Conservation (phyloP, 1,140 invertebrate genomes). For the Pemphigus obesinymphae region DNA sequence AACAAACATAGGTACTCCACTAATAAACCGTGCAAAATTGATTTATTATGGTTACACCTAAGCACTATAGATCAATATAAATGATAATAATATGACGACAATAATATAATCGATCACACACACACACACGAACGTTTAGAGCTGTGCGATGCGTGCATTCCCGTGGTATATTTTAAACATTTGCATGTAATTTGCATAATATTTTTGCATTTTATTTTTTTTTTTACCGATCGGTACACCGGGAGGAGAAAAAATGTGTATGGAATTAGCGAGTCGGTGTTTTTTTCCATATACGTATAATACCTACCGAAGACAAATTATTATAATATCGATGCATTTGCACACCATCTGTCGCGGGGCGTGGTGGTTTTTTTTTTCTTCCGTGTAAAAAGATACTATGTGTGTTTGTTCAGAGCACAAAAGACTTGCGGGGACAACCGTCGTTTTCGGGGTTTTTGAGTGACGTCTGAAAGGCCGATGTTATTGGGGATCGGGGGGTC, state of each 20-base stretch:
- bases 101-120: constrained; percentile 36
- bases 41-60: constrained; percentile 37
- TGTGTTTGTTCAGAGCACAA: constrained; percentile 27
- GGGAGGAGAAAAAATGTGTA: neutral
- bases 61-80: constrained; percentile 23
- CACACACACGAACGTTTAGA: neutral
- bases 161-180: constrained; percentile 2
- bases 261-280: constrained; percentile 34
- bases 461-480: constrained; percentile 30
- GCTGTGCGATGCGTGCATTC: neutral
- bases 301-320: constrained; percentile 39
- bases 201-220: neutral
- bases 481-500: neutral
- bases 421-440: constrained; percentile 22
- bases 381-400: constrained; percentile 17
- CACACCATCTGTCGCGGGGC: constrained; percentile 28
- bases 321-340: constrained; percentile 36
- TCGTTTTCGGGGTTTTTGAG: constrained; percentile 23
- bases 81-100: constrained; percentile 30
- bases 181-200: constrained; percentile 37
- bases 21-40: constrained; percentile 40
- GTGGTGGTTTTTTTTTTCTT: constrained; percentile 7
- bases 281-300: neutral
- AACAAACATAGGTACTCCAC: constrained; percentile 11
- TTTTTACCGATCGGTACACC: neutral